Base-by-base conservation (phyloP, 2,888 invertebrate genomes). In the Cerceris ruficornis region DNA sequence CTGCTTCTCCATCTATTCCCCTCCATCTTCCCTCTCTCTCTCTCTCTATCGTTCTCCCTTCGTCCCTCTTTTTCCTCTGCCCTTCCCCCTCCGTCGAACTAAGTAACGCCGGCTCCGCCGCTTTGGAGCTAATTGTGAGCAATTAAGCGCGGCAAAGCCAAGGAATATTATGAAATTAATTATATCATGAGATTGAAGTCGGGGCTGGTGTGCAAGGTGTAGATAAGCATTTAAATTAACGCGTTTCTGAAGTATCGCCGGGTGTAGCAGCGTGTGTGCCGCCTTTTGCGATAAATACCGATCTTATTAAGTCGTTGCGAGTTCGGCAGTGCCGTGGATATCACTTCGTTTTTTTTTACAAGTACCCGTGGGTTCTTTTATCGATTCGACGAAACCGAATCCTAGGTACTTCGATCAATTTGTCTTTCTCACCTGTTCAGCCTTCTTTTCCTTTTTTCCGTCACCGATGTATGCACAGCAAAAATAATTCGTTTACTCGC, bases 131-230 rank as follows among this genome's bases (percentile, higher is more conserved):
- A 85, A 85, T 85, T 81, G 85, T 72, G 72, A 81, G 80, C 85
- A 86, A 87, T 87, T 86, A 88, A 87, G 75, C 77, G 79, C 49
- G 65, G 73, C 71, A 77, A 67, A 83, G 78, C 73, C 79, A 75
- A 76, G 78, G 82, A 77, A 81, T 85, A 84, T 84, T 77, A 80
- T 75, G 82, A 84, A 85, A 85, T 84, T 84, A 84, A 84, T 84
- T 84, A 84, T 69, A 73, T 60, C 76, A 74, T 28, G 68, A 75
- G 76, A 85, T 78, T 75, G 77, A 73, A 75, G 70, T 55, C 15
- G 49, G 55, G 42, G 65, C 49, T 55, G 72, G 82, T 58, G 75
- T 75, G 77, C 74, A 70, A 80, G 72, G 74, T 80, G 81, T 69
- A 82, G 80, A 85, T 85, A 84, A 84, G 75, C 82, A 76, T 82